Conservation (phyloP, 2,113 vertebrate species). For the Cranoglanis bouderius region DNA sequence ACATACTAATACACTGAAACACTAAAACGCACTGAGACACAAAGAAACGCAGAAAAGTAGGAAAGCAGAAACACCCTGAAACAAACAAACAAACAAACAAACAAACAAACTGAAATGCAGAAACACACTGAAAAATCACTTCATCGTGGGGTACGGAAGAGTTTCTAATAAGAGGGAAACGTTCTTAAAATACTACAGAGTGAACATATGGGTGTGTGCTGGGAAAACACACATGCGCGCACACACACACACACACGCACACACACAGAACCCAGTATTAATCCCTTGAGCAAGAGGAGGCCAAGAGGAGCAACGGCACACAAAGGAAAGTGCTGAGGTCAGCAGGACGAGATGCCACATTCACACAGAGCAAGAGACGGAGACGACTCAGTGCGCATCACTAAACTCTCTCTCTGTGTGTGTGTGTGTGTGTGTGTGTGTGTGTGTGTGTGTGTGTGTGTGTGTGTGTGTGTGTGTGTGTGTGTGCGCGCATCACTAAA, state of each 20-base stretch:
- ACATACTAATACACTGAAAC: background rate
- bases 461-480: too few relatives aligned
- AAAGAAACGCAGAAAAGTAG: too few relatives aligned
- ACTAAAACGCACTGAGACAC: too few relatives aligned
- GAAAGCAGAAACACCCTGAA: too few relatives aligned
- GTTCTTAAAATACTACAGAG: background rate
- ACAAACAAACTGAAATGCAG: background rate
- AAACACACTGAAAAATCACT: too few relatives aligned
- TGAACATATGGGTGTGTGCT: background rate
- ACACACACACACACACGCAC: slow-evolving; percentile 24
- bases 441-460: too few relatives aligned
- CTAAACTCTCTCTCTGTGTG: background rate
- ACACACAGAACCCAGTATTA: slow-evolving; percentile 23
- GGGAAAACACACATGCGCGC: background rate
- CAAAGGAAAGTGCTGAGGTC: slow-evolving; percentile 49
- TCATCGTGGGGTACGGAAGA: background rate
- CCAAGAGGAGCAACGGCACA: slow-evolving; percentile 24
- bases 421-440: too few relatives aligned
- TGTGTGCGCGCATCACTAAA: too few relatives aligned
- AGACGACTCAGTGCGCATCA: slow-evolving; percentile 6
- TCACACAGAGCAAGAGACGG: background rate
- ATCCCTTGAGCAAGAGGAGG: slow-evolving; percentile 63
- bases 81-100: background rate
- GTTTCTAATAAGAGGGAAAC: background rate
- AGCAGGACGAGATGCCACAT: slow-evolving; percentile 37